Evolutionary conservation across 2,888 invertebrate genomes (phyloP), one percentile per base, ranked within the genome.

Genomic region (Tachina lurida): DNA sequence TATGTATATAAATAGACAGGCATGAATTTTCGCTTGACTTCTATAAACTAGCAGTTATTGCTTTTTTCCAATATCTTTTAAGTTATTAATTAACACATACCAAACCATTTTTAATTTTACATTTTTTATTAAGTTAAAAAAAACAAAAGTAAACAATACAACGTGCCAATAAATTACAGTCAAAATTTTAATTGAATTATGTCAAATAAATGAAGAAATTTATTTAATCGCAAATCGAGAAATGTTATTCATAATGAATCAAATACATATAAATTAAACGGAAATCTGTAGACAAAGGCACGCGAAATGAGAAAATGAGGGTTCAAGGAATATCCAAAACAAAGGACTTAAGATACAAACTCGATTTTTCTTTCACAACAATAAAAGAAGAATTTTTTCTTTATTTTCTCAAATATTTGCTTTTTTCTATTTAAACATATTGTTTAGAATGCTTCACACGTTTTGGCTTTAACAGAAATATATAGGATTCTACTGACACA

Each of bases 311-410:
- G 52, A 19, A 71, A 22, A 10, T 58, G 31, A 22, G 31, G 13
- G 31, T 3, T 9, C 60, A 22, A 19, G 39, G 10, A 31, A 73
- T 19, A 41, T 41, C 15, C 4, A 74, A 78, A 75, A 82, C 75
- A 79, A 85, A 82, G 71, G 82, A 78, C 60, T 79, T 60, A 85
- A 79, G 75, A 67, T 52, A 75, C 78, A 76, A 22, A 63, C 74
- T 63, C 56, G 68, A 5, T 62, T 74, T 60, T 60, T 52, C 54
- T 65, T 71, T 63, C n/a, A 3, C 22, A 8, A 39, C 22, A 63
- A 58, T 7, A 54, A 41, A 63, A 75, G 43, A 75, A 22, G 43
- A 63, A 43, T 62, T 74, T 41, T 41, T 52, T 19, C 0, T 17
- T 17, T 58, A 56, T 62, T 62, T 70, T 47, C 17, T 45, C 13